Conservation (phyloP, 2,797 vertebrate genomes). For the Sorex maritimensis region DNA sequence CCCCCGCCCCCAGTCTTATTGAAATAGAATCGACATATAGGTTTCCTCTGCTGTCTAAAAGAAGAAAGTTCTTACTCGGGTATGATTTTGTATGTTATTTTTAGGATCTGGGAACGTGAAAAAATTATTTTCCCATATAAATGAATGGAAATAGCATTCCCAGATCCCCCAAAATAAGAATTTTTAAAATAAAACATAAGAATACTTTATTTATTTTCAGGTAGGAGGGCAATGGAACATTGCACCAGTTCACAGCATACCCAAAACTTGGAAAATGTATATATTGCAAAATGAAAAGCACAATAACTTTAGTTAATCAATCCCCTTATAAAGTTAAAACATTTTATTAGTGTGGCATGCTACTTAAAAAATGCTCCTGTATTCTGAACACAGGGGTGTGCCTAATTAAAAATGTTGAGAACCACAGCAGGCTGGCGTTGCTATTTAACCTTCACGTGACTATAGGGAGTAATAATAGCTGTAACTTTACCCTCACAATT, state of each 20-base stretch:
- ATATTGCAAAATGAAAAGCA: neutral
- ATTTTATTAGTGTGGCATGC: neutral
- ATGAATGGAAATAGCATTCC: neutral
- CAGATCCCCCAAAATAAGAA: neutral
- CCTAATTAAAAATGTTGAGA: neutral
- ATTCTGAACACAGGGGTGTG: neutral
- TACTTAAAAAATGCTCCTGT: slow-evolving; percentile 4
- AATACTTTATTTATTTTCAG: neutral
- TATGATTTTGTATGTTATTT: neutral
- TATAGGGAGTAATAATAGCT: neutral
- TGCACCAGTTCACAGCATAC: neutral
- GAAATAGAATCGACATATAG: neutral
- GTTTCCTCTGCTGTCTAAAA: neutral
- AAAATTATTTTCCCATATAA: neutral
- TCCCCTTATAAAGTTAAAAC: neutral
- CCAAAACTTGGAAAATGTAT: neutral
- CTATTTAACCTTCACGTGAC: neutral
- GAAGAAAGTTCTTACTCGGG: neutral
- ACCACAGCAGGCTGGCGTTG: neutral
- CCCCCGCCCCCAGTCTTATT: neutral
- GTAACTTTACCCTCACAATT: neutral
- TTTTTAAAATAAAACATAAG: neutral
- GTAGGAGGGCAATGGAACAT: neutral
- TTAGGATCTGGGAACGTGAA: neutral
- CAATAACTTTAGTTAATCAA: neutral